Evolutionary conservation across 1,140 invertebrate genomes (phyloP).

Genomic region (Euglossa dilemma): DNA sequence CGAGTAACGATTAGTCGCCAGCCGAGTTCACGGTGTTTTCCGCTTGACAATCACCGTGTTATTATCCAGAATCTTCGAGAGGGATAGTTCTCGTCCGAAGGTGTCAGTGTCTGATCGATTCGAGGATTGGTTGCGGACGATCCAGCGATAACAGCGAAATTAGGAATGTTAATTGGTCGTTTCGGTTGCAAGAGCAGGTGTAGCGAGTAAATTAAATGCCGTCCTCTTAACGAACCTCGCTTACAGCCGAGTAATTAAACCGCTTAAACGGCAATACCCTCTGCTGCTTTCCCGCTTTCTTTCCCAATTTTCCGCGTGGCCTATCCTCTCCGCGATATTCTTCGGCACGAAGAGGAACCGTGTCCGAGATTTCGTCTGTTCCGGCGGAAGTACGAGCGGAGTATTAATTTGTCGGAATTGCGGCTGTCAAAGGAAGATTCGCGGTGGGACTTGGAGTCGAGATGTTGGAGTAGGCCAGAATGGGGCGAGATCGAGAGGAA

Average conservation of each 20-base stretch:
- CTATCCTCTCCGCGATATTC: background rate
- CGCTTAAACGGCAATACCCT: background rate
- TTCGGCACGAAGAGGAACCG: too few species aligned
- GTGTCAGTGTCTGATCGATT: background rate
- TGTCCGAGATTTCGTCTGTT: too few species aligned
- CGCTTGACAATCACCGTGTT: background rate
- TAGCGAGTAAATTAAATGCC: conserved; percentile 30
- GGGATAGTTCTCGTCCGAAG: background rate
- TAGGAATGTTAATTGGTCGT: conserved; percentile 38
- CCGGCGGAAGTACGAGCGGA: too few species aligned
- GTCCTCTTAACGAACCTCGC: conserved; percentile 34
- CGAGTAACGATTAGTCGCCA: background rate
- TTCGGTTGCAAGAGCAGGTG: conserved; percentile 32
- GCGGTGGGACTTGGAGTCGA: too few species aligned
- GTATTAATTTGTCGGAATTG: too few species aligned
- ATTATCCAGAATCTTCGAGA: background rate
- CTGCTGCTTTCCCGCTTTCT: background rate
- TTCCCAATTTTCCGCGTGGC: background rate
- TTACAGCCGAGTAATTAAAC: conserved; percentile 25
- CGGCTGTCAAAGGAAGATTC: too few species aligned
- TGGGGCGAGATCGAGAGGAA: too few species aligned
- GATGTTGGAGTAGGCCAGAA: too few species aligned
- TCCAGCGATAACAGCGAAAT: conserved; percentile 44
- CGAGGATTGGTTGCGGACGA: background rate
- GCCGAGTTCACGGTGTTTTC: background rate